These are phyloP conservation scores for Molothrus aeneus DNA, from an alignment of 2,797 vertebrate species.

Conservation along the genomic window DNA sequence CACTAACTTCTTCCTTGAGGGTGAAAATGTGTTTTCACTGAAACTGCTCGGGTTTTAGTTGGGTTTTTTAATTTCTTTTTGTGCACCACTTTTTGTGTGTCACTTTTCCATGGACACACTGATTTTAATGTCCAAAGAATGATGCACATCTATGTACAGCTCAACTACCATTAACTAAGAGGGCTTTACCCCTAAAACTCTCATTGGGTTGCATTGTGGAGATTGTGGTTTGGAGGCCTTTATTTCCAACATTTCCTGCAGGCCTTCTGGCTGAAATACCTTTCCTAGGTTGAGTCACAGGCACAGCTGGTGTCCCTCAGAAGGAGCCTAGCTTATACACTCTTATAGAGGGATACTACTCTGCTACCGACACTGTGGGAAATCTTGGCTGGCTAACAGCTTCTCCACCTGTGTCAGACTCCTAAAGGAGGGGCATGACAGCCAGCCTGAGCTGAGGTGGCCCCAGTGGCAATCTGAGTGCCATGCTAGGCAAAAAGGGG, in stretches of 20 bases:
- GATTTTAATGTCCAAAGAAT: not conserved
- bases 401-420: not conserved
- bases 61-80: not conserved
- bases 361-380: not conserved
- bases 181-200: not conserved
- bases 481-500: not conserved
- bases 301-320: not conserved
- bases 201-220: not conserved
- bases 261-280: not conserved
- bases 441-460: not conserved
- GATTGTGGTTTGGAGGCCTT: not conserved
- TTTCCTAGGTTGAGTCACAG: not conserved
- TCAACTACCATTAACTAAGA: not conserved
- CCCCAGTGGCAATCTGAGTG: not conserved
- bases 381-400: not conserved
- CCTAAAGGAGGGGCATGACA: not conserved
- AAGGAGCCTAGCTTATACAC: not conserved
- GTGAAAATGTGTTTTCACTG: slow-evolving; percentile 61
- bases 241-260: not conserved
- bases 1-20: slow-evolving; percentile 45
- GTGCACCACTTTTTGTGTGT: not conserved
- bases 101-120: not conserved
- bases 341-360: fast-evolving
- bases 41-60: not conserved
- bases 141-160: not conserved